These are phyloP conservation scores for Linnaemya vulpina DNA, from an alignment of 2,888 invertebrate species.

Conservation along the genomic window DNA sequence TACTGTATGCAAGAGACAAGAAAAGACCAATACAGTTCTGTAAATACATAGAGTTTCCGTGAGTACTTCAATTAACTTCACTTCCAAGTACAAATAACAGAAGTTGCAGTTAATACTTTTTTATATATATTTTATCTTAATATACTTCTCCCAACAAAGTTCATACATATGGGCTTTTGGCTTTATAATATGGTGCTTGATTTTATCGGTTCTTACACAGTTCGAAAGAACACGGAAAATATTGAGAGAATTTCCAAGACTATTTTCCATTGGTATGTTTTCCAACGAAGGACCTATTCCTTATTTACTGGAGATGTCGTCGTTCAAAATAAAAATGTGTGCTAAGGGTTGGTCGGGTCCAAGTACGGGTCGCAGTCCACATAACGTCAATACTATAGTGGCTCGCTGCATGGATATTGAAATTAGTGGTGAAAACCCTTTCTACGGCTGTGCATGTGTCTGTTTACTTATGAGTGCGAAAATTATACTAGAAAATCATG, in stretches of 20 bases:
- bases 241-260: slow-evolving; percentile 55
- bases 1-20: slow-evolving; percentile 51
- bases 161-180: slow-evolving; percentile 49
- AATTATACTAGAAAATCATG: slow-evolving; percentile 62
- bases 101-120: too few relatives aligned
- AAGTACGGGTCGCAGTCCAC: not conserved
- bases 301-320: slow-evolving; percentile 57
- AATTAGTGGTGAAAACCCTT: slow-evolving; percentile 67
- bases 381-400: slow-evolving; percentile 6
- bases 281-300: slow-evolving; percentile 45
- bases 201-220: slow-evolving; percentile 61
- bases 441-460: slow-evolving; percentile 69
- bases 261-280: slow-evolving; percentile 70
- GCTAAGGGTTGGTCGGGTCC: slow-evolving; percentile 69
- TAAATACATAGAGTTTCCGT: slow-evolving; percentile 70
- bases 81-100: too few relatives aligned
- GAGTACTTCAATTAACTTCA: slow-evolving; percentile 19
- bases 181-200: slow-evolving; percentile 70
- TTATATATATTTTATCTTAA: not conserved
- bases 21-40: slow-evolving; percentile 69
- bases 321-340: slow-evolving; percentile 68
- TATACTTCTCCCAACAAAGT: slow-evolving; percentile 7
- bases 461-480: slow-evolving; percentile 63
- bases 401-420: slow-evolving; percentile 42
- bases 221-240: slow-evolving; percentile 55